phyloP scores from a whole-genome alignment of 2,888 invertebrate species.

The Acanthoscelides obtectus region DNA sequence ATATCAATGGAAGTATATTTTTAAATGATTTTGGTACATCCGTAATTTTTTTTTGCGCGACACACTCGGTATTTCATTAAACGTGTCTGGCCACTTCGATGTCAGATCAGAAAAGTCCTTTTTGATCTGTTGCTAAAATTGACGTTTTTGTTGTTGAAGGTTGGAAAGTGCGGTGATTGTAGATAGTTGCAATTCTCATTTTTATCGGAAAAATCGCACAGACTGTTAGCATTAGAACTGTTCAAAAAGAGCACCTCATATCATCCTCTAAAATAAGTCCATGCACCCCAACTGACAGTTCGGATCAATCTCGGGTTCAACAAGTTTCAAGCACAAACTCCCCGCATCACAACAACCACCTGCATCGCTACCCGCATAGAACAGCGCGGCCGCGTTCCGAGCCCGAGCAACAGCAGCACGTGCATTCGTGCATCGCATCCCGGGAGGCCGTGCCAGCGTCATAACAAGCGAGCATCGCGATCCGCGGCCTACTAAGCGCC shows the following conservation, averaged over 20 bases:
- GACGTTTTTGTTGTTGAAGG: too few species aligned
- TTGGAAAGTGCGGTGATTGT: too few species aligned
- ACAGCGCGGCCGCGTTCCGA: neutral
- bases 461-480: neutral
- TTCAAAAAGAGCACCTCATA: neutral
- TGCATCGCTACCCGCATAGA: neutral
- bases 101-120: too few species aligned
- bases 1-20: too few species aligned
- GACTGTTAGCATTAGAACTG: too few species aligned
- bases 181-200: too few species aligned
- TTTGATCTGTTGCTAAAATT: too few species aligned
- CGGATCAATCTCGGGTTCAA: neutral
- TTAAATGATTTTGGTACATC: too few species aligned
- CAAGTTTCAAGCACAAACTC: neutral
- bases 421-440: neutral
- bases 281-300: neutral
- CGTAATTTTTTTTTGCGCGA: too few species aligned
- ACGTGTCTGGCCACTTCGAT: too few species aligned
- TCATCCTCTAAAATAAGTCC: neutral
- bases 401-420: neutral
- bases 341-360: neutral
- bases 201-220: too few species aligned
- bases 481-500: neutral
- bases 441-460: neutral
- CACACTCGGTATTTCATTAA: too few species aligned